Percentiles rank a stretch among this genome's conserved stretches.
These are phyloP conservation scores for Bradypus variegatus DNA, from an alignment of 2,797 vertebrate species.

Conservation along the genomic window DNA sequence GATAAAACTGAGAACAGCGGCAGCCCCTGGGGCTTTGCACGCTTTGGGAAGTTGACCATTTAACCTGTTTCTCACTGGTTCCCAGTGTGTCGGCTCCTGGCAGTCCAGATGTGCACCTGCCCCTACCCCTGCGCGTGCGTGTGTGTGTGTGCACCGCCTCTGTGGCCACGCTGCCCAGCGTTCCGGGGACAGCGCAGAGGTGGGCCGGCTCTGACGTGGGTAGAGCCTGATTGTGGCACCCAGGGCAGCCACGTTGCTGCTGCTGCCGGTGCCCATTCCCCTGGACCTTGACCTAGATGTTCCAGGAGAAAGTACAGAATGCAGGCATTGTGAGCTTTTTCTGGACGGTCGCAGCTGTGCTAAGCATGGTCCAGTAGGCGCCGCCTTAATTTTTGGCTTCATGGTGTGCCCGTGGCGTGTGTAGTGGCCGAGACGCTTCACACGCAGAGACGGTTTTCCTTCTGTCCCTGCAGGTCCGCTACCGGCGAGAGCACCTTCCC, in stretches of 20 bases:
- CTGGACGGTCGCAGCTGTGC: accelerated
- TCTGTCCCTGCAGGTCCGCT: conserved; percentile 81
- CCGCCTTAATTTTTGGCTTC: accelerated
- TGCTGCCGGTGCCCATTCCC: too few species aligned
- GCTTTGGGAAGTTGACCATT: neutral
- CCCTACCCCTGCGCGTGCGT: neutral
- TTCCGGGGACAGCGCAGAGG: neutral
- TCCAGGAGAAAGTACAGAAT: neutral
- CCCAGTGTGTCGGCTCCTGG: neutral
- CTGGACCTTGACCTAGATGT: neutral
- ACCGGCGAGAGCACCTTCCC: conserved; percentile 90
- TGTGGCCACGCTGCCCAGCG: neutral
- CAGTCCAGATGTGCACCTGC: neutral
- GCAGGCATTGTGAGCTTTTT: too few species aligned
- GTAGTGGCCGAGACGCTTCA: accelerated
- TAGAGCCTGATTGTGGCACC: neutral
- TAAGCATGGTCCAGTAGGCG: accelerated
- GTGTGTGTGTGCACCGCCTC: neutral
- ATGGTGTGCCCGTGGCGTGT: neutral
- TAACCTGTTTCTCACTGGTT: conserved; percentile 48
- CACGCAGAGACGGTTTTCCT: neutral
- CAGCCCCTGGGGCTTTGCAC: neutral
- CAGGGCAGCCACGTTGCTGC: neutral
- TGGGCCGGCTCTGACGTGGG: accelerated
- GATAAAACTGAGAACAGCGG: neutral